These are phyloP conservation scores for Lamprotornis superbus DNA, from an alignment of 2,113 vertebrate species.

Conservation along the genomic window DNA sequence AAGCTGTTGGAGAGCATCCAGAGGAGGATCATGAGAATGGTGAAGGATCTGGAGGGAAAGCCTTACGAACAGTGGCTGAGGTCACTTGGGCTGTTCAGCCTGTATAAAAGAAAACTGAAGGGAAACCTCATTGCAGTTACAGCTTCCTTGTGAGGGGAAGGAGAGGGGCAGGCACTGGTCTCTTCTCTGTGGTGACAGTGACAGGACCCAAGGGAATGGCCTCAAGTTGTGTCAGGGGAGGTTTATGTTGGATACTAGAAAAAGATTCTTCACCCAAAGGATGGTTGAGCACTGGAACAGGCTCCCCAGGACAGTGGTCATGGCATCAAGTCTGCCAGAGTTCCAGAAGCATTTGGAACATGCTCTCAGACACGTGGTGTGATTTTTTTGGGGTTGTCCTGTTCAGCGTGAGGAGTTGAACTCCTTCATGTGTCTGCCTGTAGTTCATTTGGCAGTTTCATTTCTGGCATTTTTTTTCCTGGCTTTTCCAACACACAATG, in stretches of 20 bases:
- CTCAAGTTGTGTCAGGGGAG: neutral
- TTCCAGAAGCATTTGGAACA: neutral
- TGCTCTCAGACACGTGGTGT: neutral
- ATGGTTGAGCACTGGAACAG: neutral
- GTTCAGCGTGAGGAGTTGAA: rapidly evolving
- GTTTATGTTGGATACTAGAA: neutral
- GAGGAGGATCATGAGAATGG: neutral
- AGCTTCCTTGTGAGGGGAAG: neutral
- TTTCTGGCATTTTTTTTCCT: too few species aligned
- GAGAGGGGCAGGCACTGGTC: neutral
- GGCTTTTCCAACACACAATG: neutral
- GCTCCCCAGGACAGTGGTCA: neutral
- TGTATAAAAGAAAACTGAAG: neutral
- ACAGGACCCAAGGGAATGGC: neutral
- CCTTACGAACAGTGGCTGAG: neutral
- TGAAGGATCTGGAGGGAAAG: neutral
- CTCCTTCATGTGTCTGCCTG: neutral
- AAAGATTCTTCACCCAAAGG: neutral
- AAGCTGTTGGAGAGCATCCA: rapidly evolving
- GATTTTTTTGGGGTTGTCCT: neutral
- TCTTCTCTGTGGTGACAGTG: neutral
- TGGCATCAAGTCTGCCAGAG: neutral
- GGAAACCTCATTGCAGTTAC: neutral
- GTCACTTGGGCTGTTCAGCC: neutral
- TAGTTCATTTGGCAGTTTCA: neutral